Conservation (phyloP, 1,140 invertebrate species). For the Formica selysi region DNA sequence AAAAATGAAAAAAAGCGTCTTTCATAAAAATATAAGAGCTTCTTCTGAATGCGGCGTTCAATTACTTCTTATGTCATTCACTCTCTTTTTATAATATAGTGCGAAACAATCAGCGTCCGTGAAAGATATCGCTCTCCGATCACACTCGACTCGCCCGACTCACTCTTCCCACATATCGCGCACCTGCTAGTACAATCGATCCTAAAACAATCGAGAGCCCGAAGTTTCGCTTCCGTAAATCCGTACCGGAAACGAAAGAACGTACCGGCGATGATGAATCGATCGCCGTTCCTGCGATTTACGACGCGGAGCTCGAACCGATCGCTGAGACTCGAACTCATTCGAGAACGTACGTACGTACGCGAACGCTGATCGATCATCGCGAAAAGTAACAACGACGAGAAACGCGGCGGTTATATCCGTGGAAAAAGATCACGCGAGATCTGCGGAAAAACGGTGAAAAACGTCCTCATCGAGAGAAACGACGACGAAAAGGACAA, state of each 20-base stretch:
- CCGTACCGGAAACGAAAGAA: constrained; percentile 38
- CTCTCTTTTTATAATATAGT: neutral
- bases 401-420: constrained; percentile 43
- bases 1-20: constrained; percentile 22
- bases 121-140: constrained; percentile 37
- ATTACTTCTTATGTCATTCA: constrained; percentile 40
- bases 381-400: constrained; percentile 15
- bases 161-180: constrained; percentile 11
- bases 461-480: constrained; percentile 37
- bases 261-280: constrained; percentile 51
- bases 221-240: constrained; percentile 37
- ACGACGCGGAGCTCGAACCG: constrained; percentile 25
- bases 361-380: constrained; percentile 41
- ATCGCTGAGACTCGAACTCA: constrained; percentile 17
- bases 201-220: constrained; percentile 49
- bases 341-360: constrained; percentile 22
- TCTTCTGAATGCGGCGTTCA: neutral
- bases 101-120: constrained; percentile 37
- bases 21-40: constrained; percentile 9
- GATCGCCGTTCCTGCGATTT: constrained; percentile 49
- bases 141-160: neutral
- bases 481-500: constrained; percentile 4
- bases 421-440: constrained; percentile 51
- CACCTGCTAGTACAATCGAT: constrained; percentile 59
- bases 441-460: constrained; percentile 45